Percentiles rank a stretch among this genome's conserved stretches.
Conservation (phyloP, 2,888 invertebrate genomes). For the Cremastinae sp. region DNA sequence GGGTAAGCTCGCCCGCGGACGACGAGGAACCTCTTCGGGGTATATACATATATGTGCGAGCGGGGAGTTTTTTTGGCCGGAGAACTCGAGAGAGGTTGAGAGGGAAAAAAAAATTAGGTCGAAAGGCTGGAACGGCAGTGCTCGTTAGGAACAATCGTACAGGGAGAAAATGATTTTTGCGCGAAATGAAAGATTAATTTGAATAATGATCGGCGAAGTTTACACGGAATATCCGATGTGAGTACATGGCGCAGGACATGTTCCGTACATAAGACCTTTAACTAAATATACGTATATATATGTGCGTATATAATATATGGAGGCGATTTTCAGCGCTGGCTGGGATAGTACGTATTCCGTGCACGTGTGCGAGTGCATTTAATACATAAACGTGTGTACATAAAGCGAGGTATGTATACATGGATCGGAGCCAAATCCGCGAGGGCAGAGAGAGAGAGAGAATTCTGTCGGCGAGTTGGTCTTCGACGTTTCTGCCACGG, state of each 20-base stretch:
- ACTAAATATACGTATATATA: conserved; percentile 5
- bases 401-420: background rate
- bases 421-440: conserved; percentile 17
- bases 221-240: background rate
- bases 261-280: conserved; percentile 6
- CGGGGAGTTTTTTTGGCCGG: no score
- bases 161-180: no score
- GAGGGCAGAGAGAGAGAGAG: conserved; percentile 32
- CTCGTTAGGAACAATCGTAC: no score
- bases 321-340: conserved; percentile 1
- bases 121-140: no score
- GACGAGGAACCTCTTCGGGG: no score
- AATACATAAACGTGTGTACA: background rate
- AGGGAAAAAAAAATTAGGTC: no score
- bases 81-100: no score
- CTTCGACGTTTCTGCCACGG: conserved; percentile 35
- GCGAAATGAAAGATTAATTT: no score
- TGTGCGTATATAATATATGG: background rate
- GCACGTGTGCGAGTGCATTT: background rate
- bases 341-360: conserved; percentile 16
- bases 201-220: background rate
- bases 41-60: no score
- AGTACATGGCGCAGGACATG: background rate
- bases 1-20: no score
- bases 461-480: conserved; percentile 2